A percentile compares a stretch with the other conserved stretches of the same genome.
phyloP scores from a whole-genome alignment of 2,113 vertebrate genomes.

The Lepisosteus osseus region DNA sequence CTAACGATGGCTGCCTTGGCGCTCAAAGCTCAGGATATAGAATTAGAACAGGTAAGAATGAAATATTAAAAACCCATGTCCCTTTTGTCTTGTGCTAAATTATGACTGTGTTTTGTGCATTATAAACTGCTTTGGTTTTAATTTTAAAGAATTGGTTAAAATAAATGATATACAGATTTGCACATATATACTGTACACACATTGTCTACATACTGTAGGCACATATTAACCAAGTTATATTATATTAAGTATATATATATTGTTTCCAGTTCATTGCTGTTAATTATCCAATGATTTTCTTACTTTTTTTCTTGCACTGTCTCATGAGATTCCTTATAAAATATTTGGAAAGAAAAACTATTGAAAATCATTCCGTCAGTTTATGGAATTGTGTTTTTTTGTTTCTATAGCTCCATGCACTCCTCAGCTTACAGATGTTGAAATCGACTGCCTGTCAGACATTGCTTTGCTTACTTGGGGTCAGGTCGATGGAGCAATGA shows the following conservation, averaged over 20 bases:
- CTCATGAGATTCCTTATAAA: too few relatives aligned
- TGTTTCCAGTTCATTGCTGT: too few relatives aligned
- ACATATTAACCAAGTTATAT: neutral
- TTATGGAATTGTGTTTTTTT: neutral
- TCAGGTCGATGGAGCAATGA: conserved; percentile 37
- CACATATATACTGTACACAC: neutral
- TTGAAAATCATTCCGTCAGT: too few relatives aligned
- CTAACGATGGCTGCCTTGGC: conserved; percentile 49
- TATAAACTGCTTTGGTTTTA: too few relatives aligned
- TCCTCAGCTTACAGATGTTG: conserved; percentile 46
- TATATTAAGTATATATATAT: neutral
- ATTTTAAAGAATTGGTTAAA: neutral
- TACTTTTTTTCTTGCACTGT: too few relatives aligned
- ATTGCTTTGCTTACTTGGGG: conserved; percentile 55
- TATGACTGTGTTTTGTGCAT: too few relatives aligned
- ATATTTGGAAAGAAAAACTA: too few relatives aligned
- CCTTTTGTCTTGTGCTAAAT: neutral
- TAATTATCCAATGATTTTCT: too few relatives aligned
- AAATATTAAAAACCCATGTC: neutral
- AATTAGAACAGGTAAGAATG: conserved; percentile 49
- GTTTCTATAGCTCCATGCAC: conserved; percentile 56
- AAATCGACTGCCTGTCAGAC: conserved; percentile 63
- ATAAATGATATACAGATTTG: neutral
- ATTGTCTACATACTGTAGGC: neutral
- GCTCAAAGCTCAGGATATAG: conserved; percentile 32